These are phyloP conservation scores for Polyodon spathula DNA, from an alignment of 2,113 vertebrate genomes.

Conservation along the genomic window DNA sequence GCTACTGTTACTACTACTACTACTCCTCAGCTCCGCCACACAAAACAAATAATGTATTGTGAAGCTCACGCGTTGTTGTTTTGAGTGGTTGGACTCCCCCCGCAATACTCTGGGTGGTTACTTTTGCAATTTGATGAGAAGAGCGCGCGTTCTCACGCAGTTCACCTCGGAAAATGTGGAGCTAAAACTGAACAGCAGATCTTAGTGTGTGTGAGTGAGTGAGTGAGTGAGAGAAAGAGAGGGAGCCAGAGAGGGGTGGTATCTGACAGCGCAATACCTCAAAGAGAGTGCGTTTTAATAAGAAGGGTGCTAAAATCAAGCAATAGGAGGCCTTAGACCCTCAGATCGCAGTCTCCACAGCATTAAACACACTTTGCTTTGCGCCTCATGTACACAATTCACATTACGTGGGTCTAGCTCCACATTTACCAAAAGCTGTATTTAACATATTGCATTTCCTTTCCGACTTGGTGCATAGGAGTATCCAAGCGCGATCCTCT, in stretches of 20 bases:
- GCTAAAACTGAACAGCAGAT: conserved; percentile 34
- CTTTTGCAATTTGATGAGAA: conserved; percentile 37
- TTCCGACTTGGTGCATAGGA: too few relatives aligned
- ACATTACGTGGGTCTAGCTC: not conserved
- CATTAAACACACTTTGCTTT: not conserved
- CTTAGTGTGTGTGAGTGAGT: conserved; percentile 50
- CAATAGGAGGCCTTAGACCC: not conserved
- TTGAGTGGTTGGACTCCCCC: conserved; percentile 26
- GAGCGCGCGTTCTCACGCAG: conserved; percentile 49
- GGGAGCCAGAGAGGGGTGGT: conserved; percentile 29
- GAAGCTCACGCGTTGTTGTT: conserved; percentile 19
- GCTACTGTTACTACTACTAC: conserved; percentile 7
- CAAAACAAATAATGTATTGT: conserved; percentile 7
- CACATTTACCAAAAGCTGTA: not conserved
- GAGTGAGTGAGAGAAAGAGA: conserved; percentile 28
- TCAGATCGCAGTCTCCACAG: not conserved
- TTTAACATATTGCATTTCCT: not conserved
- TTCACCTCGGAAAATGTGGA: conserved; percentile 29
- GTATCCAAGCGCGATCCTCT: too few relatives aligned
- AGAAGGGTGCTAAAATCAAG: conserved; percentile 24
- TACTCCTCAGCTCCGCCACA: conserved; percentile 6
- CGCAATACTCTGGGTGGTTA: conserved; percentile 16
- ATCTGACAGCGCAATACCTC: conserved; percentile 31
- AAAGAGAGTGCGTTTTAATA: conserved; percentile 27
- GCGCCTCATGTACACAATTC: too few relatives aligned